These are phyloP conservation scores for Melanaphis sacchari DNA, from an alignment of 1,140 invertebrate genomes.

Conservation along the genomic window DNA sequence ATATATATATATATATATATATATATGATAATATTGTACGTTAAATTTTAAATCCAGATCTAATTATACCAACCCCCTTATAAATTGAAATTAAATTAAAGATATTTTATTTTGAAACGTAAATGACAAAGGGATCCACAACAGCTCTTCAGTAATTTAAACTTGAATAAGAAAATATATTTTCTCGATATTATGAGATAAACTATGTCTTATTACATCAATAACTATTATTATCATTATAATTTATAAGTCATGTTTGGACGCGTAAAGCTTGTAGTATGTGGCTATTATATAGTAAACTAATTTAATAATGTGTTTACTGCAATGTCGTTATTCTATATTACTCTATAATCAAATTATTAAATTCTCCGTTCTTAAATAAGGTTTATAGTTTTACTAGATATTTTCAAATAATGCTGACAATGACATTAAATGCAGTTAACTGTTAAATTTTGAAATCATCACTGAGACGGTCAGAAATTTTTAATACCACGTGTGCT, in stretches of 20 bases:
- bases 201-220: neutral
- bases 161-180: neutral
- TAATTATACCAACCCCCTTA: neutral
- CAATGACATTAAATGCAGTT: neutral
- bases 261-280: neutral
- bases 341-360: neutral
- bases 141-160: neutral
- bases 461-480: neutral
- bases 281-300: neutral
- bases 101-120: neutral
- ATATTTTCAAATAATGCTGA: constrained; percentile 11
- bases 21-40: neutral
- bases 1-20: neutral
- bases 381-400: neutral
- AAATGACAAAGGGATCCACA: neutral
- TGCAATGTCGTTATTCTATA: constrained; percentile 2
- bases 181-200: neutral
- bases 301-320: neutral
- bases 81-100: neutral
- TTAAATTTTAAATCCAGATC: neutral
- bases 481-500: neutral
- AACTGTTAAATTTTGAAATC: neutral
- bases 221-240: neutral
- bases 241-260: neutral
- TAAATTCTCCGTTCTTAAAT: neutral